Evolutionary conservation across 2,888 invertebrate genomes (phyloP), one percentile per base, ranked within the genome.

Genomic region (Strigamia crassipes): DNA sequence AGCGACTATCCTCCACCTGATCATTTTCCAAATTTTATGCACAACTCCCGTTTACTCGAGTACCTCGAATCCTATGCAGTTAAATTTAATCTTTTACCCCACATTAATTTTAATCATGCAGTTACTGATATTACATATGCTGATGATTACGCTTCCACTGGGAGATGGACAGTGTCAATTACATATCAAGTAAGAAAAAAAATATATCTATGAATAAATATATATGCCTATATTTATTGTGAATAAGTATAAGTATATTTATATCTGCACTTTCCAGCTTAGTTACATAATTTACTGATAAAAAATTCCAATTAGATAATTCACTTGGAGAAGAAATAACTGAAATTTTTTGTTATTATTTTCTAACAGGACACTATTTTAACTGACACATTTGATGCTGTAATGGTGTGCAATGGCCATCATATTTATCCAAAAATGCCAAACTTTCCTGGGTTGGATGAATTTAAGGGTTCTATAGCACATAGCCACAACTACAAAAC

Each of bases 351-450:
- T n/a, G n/a, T n/a, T n/a, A n/a, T n/a, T n/a, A n/a, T n/a, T n/a
- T n/a, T n/a, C 23, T 23, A 73, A 23, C 15, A 46, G 42, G 73
- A 31, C 15, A 31, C 23, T 73, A 31, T 73, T 27, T 23, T 73
- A 73, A 73, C 23, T 31, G 51, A 82, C 13, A 51, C 23, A 6
- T 78, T 82, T 84, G 89, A 90, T 83, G 89, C 87, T 6, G 89
- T 90, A 2, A 86, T 90, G 86, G 86, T 90, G 10, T 89, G 89
- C 84, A 87, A 87, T 0, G 90, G 90, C 3, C 90, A 90, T 83
- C 89, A 89, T 83, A 87, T 87, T 0, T 85, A 86, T 46, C 89
- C 89, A 0, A 84, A 87, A 80, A 84, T 85, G 51, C 89, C 90
- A 2, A 81, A 85, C 9, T 86, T 89, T 84, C 83, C 85, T 9